Percentiles rank a stretch among this genome's conserved stretches.
Conservation (phyloP, 2,113 vertebrate species). For the Macaca mulatta region DNA sequence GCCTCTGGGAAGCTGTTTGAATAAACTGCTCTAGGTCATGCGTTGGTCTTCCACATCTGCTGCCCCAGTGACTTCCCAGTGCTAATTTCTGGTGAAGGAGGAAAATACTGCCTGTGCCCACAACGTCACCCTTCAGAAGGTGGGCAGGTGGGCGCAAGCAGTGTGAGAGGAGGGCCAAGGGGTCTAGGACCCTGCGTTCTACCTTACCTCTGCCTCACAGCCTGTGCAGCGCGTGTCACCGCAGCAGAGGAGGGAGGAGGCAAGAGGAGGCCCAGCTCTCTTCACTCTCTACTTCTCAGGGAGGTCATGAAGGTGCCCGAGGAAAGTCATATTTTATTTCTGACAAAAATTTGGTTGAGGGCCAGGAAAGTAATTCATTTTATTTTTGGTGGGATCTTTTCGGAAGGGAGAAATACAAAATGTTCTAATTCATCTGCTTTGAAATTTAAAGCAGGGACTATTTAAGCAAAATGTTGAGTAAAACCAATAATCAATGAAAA, state of each 20-base stretch:
- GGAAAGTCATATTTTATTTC: neutral
- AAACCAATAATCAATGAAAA: slow-evolving; percentile 40
- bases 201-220: too few species aligned
- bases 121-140: neutral
- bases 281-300: neutral
- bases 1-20: neutral
- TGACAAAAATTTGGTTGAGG: neutral
- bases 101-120: neutral
- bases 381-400: neutral
- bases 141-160: neutral
- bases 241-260: too few species aligned
- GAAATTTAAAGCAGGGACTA: slow-evolving; percentile 37
- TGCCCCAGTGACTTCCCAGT: neutral
- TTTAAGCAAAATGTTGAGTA: neutral
- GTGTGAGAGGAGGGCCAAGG: neutral
- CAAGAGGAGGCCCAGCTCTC: neutral
- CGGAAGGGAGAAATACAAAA: slow-evolving; percentile 14
- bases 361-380: slow-evolving; percentile 6
- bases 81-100: neutral
- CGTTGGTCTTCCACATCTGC: neutral
- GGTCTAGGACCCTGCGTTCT: neutral
- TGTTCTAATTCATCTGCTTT: slow-evolving; percentile 49
- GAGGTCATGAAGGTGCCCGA: neutral
- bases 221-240: neutral
- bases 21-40: neutral